Base-by-base conservation (phyloP, 2,797 vertebrate genomes). In the Chloroceryle amazona region DNA sequence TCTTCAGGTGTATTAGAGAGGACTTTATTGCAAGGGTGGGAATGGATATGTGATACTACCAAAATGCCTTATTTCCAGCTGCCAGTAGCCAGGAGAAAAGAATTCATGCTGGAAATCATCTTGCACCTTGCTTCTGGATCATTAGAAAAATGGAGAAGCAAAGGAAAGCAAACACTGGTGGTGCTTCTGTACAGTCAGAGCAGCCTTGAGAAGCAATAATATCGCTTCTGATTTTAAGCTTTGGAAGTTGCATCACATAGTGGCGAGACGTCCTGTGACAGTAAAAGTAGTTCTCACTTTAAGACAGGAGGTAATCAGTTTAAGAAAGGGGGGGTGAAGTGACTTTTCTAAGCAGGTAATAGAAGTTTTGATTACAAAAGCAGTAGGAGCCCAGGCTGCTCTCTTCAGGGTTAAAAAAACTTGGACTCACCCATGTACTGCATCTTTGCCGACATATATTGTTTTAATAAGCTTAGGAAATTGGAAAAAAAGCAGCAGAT, bases 391-490 rank as follows among this genome's bases (percentile, higher is more conserved):
- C 18, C 18, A 49, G 10, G 21, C n/a, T 61, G 7, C 5, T 46
- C 10, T 62, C 49, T 35, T 44, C 35, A 63, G 22, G 16, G 14
- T 51, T 70, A 31, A 73, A 52, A 44, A 6, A 73, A 66, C 0
- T 16, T 51, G 42, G 9, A 5, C 9, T 65, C 41, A 15, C 3
- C 1, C 11, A 26, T 16, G 5, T 23, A 12, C 8, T 2, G 14
- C 10, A 4, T 6, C 9, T 73, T 85, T 25, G 8, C 41, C 9
- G 26, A 33, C 60, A 49, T 3, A 14, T 28, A 25, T 31, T 26
- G 14, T 16, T 11, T 23, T 29, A 66, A 41, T 57, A 41, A 51
- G 9, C 10, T 33, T 44, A 73, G 15, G 41, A 67, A 68, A 41
- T 8, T 5, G 42, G 4, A 2, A 22, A 33, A 29, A 51, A 33